phyloP scores from a whole-genome alignment of 2,888 invertebrate genomes.

The Siphlonurus alternatus region DNA sequence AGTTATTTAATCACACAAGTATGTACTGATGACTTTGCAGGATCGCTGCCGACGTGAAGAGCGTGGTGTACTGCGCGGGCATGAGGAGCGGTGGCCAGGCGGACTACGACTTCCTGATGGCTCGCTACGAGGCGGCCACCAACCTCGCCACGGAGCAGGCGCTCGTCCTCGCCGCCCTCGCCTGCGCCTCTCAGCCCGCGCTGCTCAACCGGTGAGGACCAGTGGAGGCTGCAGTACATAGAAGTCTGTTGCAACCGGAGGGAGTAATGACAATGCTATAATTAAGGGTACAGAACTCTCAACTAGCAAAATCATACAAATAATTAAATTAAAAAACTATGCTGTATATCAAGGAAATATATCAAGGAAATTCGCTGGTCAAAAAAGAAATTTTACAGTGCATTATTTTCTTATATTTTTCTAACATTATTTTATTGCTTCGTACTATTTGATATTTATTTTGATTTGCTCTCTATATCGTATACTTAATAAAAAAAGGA shows the following conservation, averaged over 20 bases:
- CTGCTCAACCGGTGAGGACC: not conserved
- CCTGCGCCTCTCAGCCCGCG: constrained; percentile 22
- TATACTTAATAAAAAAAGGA: too few relatives aligned
- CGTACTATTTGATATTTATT: too few relatives aligned
- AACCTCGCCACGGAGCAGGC: constrained; percentile 39
- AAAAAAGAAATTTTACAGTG: too few relatives aligned
- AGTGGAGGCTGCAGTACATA: not conserved
- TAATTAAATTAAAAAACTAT: not conserved
- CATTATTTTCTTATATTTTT: too few relatives aligned
- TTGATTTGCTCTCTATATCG: too few relatives aligned
- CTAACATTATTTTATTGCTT: too few relatives aligned
- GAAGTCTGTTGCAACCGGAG: not conserved
- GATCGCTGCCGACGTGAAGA: constrained; percentile 45
- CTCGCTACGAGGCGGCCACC: constrained; percentile 37
- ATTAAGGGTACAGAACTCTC: too few relatives aligned
- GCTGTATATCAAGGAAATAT: not conserved
- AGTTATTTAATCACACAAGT: not conserved
- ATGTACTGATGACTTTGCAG: constrained; percentile 24
- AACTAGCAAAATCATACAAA: too few relatives aligned
- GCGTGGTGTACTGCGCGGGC: constrained; percentile 45
- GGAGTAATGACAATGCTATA: too few relatives aligned
- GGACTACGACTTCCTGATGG: constrained; percentile 57
- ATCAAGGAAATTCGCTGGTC: too few relatives aligned
- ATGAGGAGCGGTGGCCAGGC: constrained; percentile 41
- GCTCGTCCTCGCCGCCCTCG: constrained; percentile 39